Conservation (phyloP, 2,888 invertebrate species). For the Diplazon laetatorius region DNA sequence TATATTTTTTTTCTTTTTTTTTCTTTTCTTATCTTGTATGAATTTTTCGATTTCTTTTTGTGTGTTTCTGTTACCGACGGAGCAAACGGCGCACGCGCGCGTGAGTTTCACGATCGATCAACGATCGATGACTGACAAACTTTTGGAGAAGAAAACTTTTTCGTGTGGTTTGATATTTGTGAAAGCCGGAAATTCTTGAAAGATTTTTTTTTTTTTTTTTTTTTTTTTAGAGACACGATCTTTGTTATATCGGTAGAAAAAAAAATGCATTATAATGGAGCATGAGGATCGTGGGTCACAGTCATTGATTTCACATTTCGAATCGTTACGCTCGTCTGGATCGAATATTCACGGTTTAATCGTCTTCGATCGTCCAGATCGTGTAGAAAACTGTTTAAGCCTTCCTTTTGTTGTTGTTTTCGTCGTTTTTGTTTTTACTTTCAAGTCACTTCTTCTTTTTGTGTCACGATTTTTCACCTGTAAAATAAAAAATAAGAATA, state of each 20-base stretch:
- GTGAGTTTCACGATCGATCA: constrained; percentile 22
- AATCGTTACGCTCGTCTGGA: constrained; percentile 64
- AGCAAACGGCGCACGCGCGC: neutral
- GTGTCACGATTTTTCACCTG: too few relatives aligned
- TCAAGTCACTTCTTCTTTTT: too few relatives aligned
- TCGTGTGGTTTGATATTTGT: constrained; percentile 66
- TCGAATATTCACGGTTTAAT: constrained; percentile 65
- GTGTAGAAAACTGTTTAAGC: too few relatives aligned
- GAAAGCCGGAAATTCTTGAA: constrained; percentile 48
- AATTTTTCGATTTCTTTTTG: neutral
- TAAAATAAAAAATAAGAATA: too few relatives aligned
- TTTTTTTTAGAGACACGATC: neutral
- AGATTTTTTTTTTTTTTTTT: constrained; percentile 13
- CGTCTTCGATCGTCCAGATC: neutral
- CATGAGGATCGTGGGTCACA: constrained; percentile 2
- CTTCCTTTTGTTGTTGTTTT: too few relatives aligned
- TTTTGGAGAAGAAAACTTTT: constrained; percentile 50
- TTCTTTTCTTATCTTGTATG: too few relatives aligned
- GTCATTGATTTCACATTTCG: constrained; percentile 54
- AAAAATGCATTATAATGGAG: constrained; percentile 56
- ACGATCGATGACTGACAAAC: constrained; percentile 52
- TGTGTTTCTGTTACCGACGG: too few relatives aligned
- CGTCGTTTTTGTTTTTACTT: too few relatives aligned
- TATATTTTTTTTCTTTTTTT: neutral
- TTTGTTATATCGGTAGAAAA: constrained; percentile 52